Evolutionary conservation across 2,113 vertebrate species (phyloP).

Genomic region (Galbula dea): DNA sequence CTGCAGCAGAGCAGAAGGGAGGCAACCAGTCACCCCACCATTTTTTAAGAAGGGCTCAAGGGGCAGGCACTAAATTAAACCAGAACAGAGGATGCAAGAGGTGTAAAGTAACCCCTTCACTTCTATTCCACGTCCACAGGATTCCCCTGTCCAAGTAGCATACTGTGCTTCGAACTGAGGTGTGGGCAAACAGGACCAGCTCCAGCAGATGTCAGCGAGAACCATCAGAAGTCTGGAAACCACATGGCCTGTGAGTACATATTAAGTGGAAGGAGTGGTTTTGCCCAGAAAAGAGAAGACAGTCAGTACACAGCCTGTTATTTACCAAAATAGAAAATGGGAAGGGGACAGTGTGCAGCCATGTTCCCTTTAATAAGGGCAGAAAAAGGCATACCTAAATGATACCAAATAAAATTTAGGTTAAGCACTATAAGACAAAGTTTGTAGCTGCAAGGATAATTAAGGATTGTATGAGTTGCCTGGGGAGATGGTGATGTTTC

Average conservation of each 20-base stretch:
- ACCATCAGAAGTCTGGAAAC: neutral
- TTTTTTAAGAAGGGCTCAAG: neutral
- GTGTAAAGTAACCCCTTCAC: neutral
- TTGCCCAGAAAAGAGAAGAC: neutral
- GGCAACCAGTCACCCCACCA: rapidly evolving
- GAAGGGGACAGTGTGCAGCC: neutral
- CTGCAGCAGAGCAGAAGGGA: too few relatives aligned
- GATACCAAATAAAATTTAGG: neutral
- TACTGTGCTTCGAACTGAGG: rapidly evolving
- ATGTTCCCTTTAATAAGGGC: neutral
- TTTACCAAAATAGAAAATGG: neutral
- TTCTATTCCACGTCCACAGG: neutral
- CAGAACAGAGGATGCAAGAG: neutral
- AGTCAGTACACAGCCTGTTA: neutral
- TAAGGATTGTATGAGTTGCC: neutral
- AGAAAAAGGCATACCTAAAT: neutral
- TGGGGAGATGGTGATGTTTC: neutral
- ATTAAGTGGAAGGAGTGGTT: neutral
- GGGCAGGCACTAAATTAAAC: neutral
- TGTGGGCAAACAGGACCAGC: neutral
- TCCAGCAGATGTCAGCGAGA: neutral
- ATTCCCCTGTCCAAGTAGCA: neutral
- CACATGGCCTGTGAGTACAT: neutral
- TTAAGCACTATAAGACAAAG: neutral
- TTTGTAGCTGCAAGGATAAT: neutral